Evolutionary conservation across 1,140 invertebrate species (phyloP).

Genomic region (Diorhabda carinulata): DNA sequence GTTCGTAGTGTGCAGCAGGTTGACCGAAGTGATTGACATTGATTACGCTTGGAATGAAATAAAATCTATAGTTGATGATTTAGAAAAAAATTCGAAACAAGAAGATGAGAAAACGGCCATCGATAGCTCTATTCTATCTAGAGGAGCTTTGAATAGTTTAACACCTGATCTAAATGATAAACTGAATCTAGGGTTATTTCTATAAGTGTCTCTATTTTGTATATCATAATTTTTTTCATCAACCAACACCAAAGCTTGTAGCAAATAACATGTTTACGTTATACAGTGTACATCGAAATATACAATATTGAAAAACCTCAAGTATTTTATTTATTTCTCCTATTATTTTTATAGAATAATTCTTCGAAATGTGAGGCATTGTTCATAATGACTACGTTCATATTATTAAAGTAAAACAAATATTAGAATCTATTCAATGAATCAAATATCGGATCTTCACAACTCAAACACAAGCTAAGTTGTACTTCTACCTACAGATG

Average conservation of each 20-base stretch:
- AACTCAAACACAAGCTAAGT: no score
- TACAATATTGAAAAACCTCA: no score
- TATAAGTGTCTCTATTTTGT: conserved; percentile 3
- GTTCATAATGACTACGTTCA: no score
- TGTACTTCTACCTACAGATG: no score
- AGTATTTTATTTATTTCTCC: no score
- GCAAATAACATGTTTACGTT: no score
- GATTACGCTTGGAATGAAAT: conserved; percentile 80
- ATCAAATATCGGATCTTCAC: no score
- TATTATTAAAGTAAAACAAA: no score
- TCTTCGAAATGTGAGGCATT: no score
- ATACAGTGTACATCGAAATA: no score
- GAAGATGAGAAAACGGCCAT: not conserved
- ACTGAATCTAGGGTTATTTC: conserved; percentile 7
- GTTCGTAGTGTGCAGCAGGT: conserved; percentile 76
- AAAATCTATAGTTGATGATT: conserved; percentile 41
- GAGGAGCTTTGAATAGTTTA: not conserved
- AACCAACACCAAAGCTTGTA: not conserved
- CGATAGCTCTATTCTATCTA: not conserved
- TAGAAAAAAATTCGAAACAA: not conserved
- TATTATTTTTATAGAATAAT: no score
- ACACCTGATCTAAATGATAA: conserved; percentile 6
- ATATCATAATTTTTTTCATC: not conserved
- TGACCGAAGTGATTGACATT: conserved; percentile 68
- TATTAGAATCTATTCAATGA: no score